phyloP scores from a whole-genome alignment of 2,888 invertebrate genomes.

The Hemithea aestivaria region DNA sequence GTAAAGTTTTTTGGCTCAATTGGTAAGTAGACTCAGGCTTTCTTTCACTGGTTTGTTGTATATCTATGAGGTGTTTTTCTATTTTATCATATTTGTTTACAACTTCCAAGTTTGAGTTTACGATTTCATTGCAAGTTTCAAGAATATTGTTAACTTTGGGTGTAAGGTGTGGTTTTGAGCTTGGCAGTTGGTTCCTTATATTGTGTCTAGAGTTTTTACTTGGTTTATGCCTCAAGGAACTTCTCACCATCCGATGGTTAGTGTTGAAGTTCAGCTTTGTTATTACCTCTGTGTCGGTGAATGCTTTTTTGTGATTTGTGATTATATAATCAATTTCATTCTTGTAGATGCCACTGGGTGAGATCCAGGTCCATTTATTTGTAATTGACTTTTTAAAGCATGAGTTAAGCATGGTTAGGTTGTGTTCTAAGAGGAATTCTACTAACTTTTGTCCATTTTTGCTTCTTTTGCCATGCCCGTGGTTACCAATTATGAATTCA shows the following conservation, averaged over 20 bases:
- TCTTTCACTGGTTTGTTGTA: background rate
- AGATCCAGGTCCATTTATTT: background rate
- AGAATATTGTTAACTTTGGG: too few species aligned
- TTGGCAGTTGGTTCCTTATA: too few species aligned
- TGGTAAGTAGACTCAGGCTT: background rate
- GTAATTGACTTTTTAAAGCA: background rate
- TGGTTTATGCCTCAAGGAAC: background rate
- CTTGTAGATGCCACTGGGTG: background rate
- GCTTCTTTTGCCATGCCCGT: constrained; percentile 16
- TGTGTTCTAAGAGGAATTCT: constrained; percentile 1
- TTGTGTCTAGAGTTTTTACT: background rate
- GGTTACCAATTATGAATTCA: constrained; percentile 15
- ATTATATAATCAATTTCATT: constrained; percentile 8
- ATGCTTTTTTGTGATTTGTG: background rate
- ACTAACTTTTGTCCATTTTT: constrained; percentile 9
- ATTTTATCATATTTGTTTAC: background rate
- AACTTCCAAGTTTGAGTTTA: background rate
- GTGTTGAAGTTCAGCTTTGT: constrained; percentile 2
- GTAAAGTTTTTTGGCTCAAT: background rate
- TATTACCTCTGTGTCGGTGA: background rate
- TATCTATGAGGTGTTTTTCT: background rate
- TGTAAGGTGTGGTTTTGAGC: background rate
- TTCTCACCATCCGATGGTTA: constrained; percentile 9
- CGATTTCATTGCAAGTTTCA: background rate
- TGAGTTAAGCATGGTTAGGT: background rate